Conservation (phyloP, 2,113 vertebrate genomes). For the human (Homo sapiens) region DNA sequence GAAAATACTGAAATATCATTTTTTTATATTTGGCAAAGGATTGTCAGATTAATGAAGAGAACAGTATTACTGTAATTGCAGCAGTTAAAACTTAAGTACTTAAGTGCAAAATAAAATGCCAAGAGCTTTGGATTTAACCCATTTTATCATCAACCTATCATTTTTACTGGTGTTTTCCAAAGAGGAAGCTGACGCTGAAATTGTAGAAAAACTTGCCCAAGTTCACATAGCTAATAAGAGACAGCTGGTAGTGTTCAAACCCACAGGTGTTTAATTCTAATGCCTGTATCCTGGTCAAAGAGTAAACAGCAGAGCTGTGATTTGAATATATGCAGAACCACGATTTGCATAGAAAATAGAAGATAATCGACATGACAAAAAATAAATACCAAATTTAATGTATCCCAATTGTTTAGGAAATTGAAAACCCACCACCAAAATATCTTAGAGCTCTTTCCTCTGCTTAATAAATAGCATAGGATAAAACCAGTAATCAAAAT, state of each 20-base stretch:
- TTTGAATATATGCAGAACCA: background rate
- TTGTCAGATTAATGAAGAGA: background rate
- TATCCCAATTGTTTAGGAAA: background rate
- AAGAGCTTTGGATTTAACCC: background rate
- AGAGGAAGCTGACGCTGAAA: constrained; percentile 12
- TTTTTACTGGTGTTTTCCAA: background rate
- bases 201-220: constrained; percentile 24
- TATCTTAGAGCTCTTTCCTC: background rate
- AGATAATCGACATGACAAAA: background rate
- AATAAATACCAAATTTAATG: background rate
- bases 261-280: background rate
- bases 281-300: background rate
- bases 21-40: background rate
- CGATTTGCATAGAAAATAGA: background rate
- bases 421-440: constrained; percentile 29
- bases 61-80: background rate
- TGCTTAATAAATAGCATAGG: background rate
- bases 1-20: background rate
- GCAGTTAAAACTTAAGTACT: constrained; percentile 23
- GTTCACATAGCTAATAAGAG: background rate
- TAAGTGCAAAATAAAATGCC: background rate
- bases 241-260: background rate
- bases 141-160: background rate
- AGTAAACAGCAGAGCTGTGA: background rate
- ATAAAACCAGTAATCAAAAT: constrained; percentile 46